Base-by-base conservation (phyloP, 2,888 invertebrate species). In the Diadegma fenestrale region DNA sequence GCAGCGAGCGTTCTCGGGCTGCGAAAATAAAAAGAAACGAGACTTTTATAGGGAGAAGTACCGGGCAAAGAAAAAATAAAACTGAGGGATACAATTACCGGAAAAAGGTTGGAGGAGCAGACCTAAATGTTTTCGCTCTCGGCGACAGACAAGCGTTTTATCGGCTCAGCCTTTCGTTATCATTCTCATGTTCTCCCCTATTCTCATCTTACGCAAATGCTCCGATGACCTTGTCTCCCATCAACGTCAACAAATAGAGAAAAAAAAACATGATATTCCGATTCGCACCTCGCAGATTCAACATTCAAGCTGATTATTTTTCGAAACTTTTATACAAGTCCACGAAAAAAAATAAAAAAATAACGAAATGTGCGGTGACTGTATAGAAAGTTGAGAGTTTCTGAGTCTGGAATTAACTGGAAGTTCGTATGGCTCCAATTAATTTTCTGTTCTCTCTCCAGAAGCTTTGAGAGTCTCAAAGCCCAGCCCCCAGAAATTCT, bases 141-240 rank as follows among this genome's bases (percentile, higher is more conserved):
- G 87, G 89, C 87, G 90, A 89, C 89, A 90, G 86, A 87, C 86
- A 79, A 79, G 84, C 83, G 82, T 87, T 87, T 88, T 84, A 88
- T 89, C 87, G 80, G 51, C 82, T 88, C 77, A 82, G 66, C 84
- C 72, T 69, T 68, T 22, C 26, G 8, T 7, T 48, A 19, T 51
- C 61, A 71, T 84, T 58, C 64, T 71, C 68, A 43, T 54, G 51
- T 80, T 83, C 58, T 71, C 83, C 54, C 26, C 33, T 45, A 4
- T 48, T 82, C 61, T 37, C 80, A 66, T 73, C 76, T 82, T 77
- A 58, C 78, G 68, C 61, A 80, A 69, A 80, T 85, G 58, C 72
- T 51, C 26, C 19, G 45, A 78, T 54, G 19, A 30, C 71, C 12
- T 64, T 12, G 43, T 73, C 63, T 66, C 72, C 19, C 19, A 45